A percentile compares a stretch with the other conserved stretches of the same genome.
phyloP scores from a whole-genome alignment of 2,888 invertebrate genomes.

The Idaea biselata region DNA sequence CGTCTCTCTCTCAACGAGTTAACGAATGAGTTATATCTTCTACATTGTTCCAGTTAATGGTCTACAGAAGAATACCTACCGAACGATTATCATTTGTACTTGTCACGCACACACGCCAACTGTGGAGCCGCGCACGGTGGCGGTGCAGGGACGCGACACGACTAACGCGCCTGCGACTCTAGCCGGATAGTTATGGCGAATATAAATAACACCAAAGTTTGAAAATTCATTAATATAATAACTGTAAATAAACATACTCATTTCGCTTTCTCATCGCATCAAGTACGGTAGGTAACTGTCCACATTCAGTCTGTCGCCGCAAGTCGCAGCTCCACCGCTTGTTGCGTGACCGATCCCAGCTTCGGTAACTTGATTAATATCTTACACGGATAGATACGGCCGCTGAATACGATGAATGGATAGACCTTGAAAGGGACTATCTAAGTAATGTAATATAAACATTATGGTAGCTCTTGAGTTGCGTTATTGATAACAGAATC shows the following conservation, averaged over 20 bases:
- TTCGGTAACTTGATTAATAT: not conserved
- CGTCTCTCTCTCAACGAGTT: not conserved
- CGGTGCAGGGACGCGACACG: not conserved
- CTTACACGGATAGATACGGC: not conserved
- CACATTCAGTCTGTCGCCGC: no score
- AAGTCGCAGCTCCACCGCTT: not conserved
- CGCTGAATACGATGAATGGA: not conserved
- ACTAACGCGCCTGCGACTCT: not conserved
- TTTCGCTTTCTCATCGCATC: no score
- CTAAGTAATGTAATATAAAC: no score
- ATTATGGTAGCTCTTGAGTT: no score
- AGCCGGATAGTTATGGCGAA: not conserved
- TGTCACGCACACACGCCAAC: not conserved
- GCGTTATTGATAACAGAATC: no score
- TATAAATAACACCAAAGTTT: no score
- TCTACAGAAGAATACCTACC: not conserved
- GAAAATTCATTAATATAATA: no score
- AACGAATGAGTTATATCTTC: not conserved
- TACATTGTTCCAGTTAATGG: not conserved
- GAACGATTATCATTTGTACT: not conserved
- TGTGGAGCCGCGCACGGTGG: not conserved
- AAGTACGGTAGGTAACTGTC: no score
- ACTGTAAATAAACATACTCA: no score
- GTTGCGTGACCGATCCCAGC: not conserved
- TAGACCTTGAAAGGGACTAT: not conserved